Conservation (phyloP, 64 coral and sea anemone species). For the Stichodactyla mertensii region DNA sequence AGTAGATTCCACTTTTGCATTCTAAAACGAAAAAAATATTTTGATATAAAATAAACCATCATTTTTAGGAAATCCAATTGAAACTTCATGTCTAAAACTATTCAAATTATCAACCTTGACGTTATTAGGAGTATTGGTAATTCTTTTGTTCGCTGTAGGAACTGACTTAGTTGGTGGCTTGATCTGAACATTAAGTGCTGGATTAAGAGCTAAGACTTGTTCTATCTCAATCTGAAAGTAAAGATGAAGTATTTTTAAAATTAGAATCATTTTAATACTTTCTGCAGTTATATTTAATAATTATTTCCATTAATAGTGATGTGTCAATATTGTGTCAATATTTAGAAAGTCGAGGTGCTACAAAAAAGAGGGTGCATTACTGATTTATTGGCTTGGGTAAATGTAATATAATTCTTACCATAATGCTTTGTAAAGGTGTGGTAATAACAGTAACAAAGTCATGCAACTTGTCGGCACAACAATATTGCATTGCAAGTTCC, state of each 20-base stretch:
- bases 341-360: too few species aligned
- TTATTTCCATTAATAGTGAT: too few species aligned
- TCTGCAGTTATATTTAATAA: too few species aligned
- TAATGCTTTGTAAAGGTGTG: too few species aligned
- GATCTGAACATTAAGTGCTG: slow-evolving; percentile 72
- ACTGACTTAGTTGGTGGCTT: slow-evolving; percentile 58
- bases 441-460: too few species aligned
- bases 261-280: not conserved
- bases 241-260: not conserved
- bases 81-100: not conserved
- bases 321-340: too few species aligned
- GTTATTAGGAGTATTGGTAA: slow-evolving; percentile 65
- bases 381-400: too few species aligned
- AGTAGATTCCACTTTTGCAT: slow-evolving; percentile 37
- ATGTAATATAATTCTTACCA: too few species aligned
- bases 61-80: not conserved
- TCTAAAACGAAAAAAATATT: slow-evolving; percentile 16
- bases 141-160: slow-evolving; percentile 50
- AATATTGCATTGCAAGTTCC: too few species aligned
- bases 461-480: too few species aligned
- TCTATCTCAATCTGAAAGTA: slow-evolving; percentile 84
- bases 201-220: slow-evolving; percentile 85
- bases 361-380: too few species aligned
- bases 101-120: slow-evolving; percentile 34
- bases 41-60: not conserved